Evolutionary conservation across 1,140 invertebrate genomes (phyloP).

Genomic region (Drosophila sp.): DNA sequence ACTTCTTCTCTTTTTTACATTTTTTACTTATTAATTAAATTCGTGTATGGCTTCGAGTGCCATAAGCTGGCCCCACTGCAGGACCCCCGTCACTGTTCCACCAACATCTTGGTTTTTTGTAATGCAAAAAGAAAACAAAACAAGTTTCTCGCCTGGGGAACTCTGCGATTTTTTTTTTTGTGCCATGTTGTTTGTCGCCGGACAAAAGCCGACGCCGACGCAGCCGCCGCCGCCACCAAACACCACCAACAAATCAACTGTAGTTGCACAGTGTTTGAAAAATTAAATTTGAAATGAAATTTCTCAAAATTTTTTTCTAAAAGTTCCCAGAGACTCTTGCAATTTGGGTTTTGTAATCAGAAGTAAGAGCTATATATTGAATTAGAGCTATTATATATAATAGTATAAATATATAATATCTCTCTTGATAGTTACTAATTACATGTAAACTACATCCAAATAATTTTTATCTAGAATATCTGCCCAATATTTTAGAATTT

Average conservation of each 20-base stretch:
- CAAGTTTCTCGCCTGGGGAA: conserved; percentile 58
- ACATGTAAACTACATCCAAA: too few species aligned
- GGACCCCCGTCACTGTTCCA: not conserved
- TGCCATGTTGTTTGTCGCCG: conserved; percentile 40
- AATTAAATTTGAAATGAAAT: not conserved
- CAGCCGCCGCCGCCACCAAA: conserved; percentile 2
- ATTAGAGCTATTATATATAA: too few species aligned
- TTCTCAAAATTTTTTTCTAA: too few species aligned
- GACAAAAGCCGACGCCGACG: conserved; percentile 55
- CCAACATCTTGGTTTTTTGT: conserved; percentile 7
- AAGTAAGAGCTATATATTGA: too few species aligned
- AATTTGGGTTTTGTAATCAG: too few species aligned
- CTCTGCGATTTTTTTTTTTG: conserved; percentile 28
- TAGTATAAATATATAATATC: too few species aligned
- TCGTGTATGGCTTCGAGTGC: conserved; percentile 68
- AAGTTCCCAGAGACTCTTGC: too few species aligned
- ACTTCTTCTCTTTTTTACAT: not conserved
- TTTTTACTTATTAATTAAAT: conserved; percentile 77
- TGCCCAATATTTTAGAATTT: too few species aligned
- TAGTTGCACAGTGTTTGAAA: not conserved
- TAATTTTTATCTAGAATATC: too few species aligned
- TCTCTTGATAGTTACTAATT: too few species aligned
- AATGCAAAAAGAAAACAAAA: conserved; percentile 41
- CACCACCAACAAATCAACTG: not conserved
- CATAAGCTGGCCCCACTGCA: conserved; percentile 60